phyloP scores from a whole-genome alignment of 2,113 vertebrate species.

The Rissa tridactyla region DNA sequence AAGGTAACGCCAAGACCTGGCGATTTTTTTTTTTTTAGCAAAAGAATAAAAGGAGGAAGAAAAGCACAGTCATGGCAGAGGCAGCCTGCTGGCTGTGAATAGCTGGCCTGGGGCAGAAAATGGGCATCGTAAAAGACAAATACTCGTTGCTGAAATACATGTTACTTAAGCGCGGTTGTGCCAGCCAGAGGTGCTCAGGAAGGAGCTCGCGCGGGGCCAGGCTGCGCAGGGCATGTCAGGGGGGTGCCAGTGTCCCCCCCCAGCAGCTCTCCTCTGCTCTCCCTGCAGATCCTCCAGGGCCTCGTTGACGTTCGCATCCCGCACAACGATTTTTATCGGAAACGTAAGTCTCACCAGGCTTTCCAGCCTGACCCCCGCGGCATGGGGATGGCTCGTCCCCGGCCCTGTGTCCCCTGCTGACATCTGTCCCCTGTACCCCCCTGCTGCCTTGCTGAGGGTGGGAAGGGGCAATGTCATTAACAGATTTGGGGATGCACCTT shows the following conservation, averaged over 20 bases:
- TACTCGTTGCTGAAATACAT: neutral
- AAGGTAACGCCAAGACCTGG: neutral
- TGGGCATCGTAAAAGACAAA: neutral
- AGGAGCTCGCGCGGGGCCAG: neutral
- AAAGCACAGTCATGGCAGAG: neutral
- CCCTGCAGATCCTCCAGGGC: constrained; percentile 85
- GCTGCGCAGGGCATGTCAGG: fast-evolving
- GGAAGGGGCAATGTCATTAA: neutral
- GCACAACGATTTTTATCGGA: constrained; percentile 90
- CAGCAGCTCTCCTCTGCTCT: constrained; percentile 19
- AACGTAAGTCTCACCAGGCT: constrained; percentile 72
- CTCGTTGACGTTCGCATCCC: constrained; percentile 88
- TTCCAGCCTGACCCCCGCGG: fast-evolving
- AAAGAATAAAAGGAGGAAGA: neutral
- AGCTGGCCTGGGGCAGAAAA: neutral
- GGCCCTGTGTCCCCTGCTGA: fast-evolving
- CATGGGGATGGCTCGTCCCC: fast-evolving
- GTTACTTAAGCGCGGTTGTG: neutral
- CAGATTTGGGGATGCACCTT: neutral
- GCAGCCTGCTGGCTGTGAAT: neutral
- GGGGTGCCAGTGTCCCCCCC: neutral
- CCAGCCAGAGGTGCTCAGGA: neutral
- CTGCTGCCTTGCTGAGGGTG: neutral
- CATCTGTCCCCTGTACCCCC: neutral
- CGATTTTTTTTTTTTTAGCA: neutral